Conservation (phyloP, 2,888 invertebrate genomes). For the Vanessa cardui region DNA sequence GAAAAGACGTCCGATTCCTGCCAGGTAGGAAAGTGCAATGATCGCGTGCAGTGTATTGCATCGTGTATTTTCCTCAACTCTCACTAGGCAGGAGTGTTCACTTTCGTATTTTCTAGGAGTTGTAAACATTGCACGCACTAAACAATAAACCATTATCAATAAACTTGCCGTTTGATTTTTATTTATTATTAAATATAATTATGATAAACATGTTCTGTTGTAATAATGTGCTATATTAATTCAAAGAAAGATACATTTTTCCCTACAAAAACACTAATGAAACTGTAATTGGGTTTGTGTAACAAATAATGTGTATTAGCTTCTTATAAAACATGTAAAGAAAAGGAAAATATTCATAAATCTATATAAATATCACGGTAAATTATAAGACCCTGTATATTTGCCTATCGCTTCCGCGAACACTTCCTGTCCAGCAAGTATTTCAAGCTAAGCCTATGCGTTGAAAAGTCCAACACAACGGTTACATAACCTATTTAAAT, state of each 20-base stretch:
- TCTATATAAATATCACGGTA: not conserved
- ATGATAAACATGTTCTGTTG: no score
- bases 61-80: slow-evolving; percentile 56
- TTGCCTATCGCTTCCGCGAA: slow-evolving; percentile 39
- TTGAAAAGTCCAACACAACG: slow-evolving; percentile 11
- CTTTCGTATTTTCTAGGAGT: slow-evolving; percentile 54
- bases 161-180: not conserved
- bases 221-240: no score
- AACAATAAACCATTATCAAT: slow-evolving; percentile 4
- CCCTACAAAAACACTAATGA: no score
- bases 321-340: not conserved
- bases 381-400: slow-evolving; percentile 33
- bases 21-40: slow-evolving; percentile 57
- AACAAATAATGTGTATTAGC: no score
- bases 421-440: slow-evolving; percentile 43
- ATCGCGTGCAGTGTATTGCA: slow-evolving; percentile 53
- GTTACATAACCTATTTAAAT: slow-evolving; percentile 24
- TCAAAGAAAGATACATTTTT: no score
- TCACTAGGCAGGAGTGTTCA: slow-evolving; percentile 52
- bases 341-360: not conserved
- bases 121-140: slow-evolving; percentile 16
- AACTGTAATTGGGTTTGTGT: no score
- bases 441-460: slow-evolving; percentile 15
- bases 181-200: not conserved
- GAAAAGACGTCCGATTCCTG: slow-evolving; percentile 43